Evolutionary conservation across 2,888 invertebrate species (phyloP), one percentile per base, ranked within the genome.

Genomic region (Xanthostigma xanthostigma): DNA sequence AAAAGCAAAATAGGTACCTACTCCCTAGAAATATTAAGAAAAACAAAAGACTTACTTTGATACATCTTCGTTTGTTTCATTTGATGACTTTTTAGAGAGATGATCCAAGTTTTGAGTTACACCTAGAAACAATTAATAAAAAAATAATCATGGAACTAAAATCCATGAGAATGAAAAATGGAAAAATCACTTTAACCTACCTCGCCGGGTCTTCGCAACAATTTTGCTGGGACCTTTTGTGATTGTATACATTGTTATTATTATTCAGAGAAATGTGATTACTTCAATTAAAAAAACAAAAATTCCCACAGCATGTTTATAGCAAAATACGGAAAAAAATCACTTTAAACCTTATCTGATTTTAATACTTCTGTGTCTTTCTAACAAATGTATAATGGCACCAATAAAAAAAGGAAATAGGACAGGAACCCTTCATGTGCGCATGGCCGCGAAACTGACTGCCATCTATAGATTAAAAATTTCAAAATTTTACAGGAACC

Each of bases 161-260:
- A 46, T 36, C n/a, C 49, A 36, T 37, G 41, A 34, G 34, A 14
- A 10, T 47, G 59, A 60, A 42, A 9, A 35, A 45, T 49, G 10
- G 43, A 44, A 44, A 49, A 45, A 42, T 38, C 38, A 42, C 44
- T 49, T 35, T 48, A 45, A 55, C 58, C 66, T 63, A 84, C 88
- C 84, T 75, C 89, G 75, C 61, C 87, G 75, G 56, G 88, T 84
- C 75, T 89, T 88, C 53, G 88, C 84, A 59, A 86, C 86, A 65
- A 89, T 84, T 73, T 88, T 88, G 70, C 86, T 89, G 54, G 88
- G 87, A 54, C 87, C 86, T 70, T 87, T 88, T 54, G 84, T 82
- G 62, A 89, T 82, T 64, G 88, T 87, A 74, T 89, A 89, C 89
- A 89, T 89, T 64, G 68, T 73, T 27, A 61, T 36, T 27, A 61